Conservation (phyloP, 2,113 vertebrate species). For the Oryzias melastigma region DNA sequence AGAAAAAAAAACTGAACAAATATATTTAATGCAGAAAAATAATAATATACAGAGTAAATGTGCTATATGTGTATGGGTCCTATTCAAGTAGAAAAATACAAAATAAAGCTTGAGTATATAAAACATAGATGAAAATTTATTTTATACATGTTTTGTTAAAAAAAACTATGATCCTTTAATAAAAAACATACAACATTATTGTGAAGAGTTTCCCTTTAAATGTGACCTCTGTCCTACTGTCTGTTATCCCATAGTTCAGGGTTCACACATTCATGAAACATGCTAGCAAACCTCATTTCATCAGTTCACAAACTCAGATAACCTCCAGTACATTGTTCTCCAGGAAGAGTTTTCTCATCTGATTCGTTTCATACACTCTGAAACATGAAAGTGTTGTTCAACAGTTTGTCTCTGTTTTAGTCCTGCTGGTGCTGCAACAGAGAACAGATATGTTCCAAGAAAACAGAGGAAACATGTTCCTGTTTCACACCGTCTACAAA, state of each 20-base stretch:
- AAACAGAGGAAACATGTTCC: not conserved
- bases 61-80: constrained; percentile 64
- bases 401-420: no score
- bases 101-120: constrained; percentile 74
- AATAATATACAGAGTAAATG: constrained; percentile 65
- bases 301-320: no score
- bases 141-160: constrained; percentile 69
- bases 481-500: constrained; percentile 1
- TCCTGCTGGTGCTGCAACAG: not conserved
- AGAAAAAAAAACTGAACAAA: constrained; percentile 42
- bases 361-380: no score
- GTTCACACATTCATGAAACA: not conserved
- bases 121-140: constrained; percentile 76
- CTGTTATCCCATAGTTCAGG: constrained; percentile 28
- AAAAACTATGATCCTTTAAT: constrained; percentile 61
- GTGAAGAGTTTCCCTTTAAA: constrained; percentile 32
- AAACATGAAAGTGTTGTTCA: no score
- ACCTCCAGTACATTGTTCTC: no score
- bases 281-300: no score
- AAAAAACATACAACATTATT: constrained; percentile 62
- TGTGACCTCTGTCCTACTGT: constrained; percentile 3
- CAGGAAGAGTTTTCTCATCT: no score
- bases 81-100: constrained; percentile 78
- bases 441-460: constrained; percentile 1
- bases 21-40: constrained; percentile 61